A percentile compares a stretch with the other conserved stretches of the same genome.
Conservation (phyloP, 2,888 invertebrate genomes). For the Neoscelio sp. region DNA sequence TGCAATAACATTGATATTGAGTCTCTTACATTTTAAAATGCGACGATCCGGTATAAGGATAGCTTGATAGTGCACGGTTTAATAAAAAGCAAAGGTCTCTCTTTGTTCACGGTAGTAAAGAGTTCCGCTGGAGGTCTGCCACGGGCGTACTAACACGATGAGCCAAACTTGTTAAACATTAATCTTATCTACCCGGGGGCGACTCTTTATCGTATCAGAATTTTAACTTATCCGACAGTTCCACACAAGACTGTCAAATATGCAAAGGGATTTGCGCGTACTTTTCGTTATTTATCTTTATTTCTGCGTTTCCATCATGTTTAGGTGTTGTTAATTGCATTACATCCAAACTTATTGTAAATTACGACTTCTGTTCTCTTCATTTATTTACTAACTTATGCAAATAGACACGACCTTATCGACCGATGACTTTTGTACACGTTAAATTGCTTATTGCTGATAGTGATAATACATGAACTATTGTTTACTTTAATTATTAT, state of each 20-base stretch:
- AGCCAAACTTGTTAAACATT: conserved; percentile 67
- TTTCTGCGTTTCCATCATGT: conserved; percentile 1
- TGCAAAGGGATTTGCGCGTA: conserved; percentile 14
- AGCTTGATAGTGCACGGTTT: conserved; percentile 8
- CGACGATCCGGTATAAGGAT: conserved; percentile 3
- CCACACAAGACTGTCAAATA: conserved; percentile 17
- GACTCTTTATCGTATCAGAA: conserved; percentile 40
- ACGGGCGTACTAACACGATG: conserved; percentile 38
- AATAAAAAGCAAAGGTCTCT: conserved; percentile 19
- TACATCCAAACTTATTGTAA: conserved; percentile 15
- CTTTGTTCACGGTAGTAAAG: conserved; percentile 66
- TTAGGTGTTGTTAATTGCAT: conserved; percentile 19
- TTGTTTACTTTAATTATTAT: too few relatives aligned
- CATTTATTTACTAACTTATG: background rate
- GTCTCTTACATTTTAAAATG: background rate
- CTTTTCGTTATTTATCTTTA: conserved; percentile 13
- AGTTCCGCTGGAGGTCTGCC: conserved; percentile 69
- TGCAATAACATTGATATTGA: background rate
- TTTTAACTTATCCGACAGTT: conserved; percentile 25
- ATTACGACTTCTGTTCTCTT: background rate
- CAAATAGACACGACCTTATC: too few relatives aligned
- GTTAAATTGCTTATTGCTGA: too few relatives aligned
- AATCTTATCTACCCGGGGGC: conserved; percentile 61
- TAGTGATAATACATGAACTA: too few relatives aligned
- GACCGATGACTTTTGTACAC: too few relatives aligned